These are phyloP conservation scores for Elysia crispata DNA, from an alignment of 2,888 invertebrate species.

Conservation along the genomic window DNA sequence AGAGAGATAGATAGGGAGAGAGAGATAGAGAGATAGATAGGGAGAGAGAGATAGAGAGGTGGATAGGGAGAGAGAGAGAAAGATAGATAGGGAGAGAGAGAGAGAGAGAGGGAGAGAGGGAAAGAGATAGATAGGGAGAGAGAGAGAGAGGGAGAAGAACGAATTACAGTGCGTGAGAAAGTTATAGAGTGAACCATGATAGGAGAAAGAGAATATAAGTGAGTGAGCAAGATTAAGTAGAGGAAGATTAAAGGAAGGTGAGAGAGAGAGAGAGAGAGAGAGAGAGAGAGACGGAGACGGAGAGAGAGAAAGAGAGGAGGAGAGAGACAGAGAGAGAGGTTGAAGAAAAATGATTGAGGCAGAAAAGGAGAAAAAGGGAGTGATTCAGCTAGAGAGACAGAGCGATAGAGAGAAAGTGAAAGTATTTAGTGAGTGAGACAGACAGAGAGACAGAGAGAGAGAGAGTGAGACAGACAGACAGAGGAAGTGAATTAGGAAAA, in stretches of 20 bases:
- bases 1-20: too few species aligned
- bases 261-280: not conserved
- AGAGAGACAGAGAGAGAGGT: constrained; percentile 34
- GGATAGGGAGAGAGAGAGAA: too few species aligned
- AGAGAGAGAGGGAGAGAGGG: too few species aligned
- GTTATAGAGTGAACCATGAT: not conserved
- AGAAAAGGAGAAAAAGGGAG: not conserved
- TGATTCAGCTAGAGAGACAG: constrained; percentile 26
- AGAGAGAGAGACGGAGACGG: constrained; percentile 18
- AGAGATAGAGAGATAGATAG: too few species aligned
- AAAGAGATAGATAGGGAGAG: too few species aligned
- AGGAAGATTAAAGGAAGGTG: constrained; percentile 6
- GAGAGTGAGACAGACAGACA: not conserved
- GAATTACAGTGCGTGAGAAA: too few species aligned
- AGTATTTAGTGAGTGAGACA: constrained; percentile 39
- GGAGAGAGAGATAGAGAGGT: too few species aligned
- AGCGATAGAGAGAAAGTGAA: constrained; percentile 46
- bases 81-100: too few species aligned
- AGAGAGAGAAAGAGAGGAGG: constrained; percentile 38
- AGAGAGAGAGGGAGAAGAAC: too few species aligned
- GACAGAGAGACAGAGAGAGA: constrained; percentile 10
- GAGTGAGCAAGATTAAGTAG: too few species aligned
- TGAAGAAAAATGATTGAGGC: not conserved
- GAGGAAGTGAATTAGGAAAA: not conserved
- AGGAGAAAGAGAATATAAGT: not conserved